Conservation (phyloP, 2,797 vertebrate species). For the Gadopsis marmoratus region DNA sequence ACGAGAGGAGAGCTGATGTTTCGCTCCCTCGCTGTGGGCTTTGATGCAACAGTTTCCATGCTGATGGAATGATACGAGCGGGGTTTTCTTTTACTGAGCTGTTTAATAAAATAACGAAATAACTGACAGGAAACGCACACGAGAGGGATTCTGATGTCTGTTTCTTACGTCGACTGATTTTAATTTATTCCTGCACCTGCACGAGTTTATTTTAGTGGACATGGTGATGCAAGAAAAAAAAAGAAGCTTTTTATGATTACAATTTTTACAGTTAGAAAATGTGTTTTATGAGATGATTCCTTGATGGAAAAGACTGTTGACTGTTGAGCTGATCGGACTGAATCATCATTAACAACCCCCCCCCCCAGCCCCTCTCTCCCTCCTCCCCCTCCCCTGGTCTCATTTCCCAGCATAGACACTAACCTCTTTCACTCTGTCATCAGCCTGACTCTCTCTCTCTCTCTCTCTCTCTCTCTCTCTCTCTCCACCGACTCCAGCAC, state of each 20-base stretch:
- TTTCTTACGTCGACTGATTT: background rate
- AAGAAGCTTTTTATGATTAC: background rate
- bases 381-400: conserved; percentile 60
- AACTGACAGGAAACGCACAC: background rate
- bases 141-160: too few relatives aligned
- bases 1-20: background rate
- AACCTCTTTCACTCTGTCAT: conserved; percentile 83
- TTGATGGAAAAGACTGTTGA: conserved; percentile 69
- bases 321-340: conserved; percentile 81
- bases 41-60: background rate
- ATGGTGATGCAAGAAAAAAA: too few relatives aligned
- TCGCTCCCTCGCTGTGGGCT: background rate
- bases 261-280: background rate
- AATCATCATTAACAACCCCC: conserved; percentile 80
- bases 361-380: conserved; percentile 31
- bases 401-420: conserved; percentile 84
- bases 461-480: conserved; percentile 45
- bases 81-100: background rate
- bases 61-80: accelerated
- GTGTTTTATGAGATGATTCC: conserved; percentile 40
- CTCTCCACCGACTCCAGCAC: conserved; percentile 60
- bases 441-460: conserved; percentile 72
- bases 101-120: background rate
- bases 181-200: background rate
- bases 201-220: background rate